Evolutionary conservation across 2,113 vertebrate genomes (phyloP).

Genomic region (Bucco capensis): DNA sequence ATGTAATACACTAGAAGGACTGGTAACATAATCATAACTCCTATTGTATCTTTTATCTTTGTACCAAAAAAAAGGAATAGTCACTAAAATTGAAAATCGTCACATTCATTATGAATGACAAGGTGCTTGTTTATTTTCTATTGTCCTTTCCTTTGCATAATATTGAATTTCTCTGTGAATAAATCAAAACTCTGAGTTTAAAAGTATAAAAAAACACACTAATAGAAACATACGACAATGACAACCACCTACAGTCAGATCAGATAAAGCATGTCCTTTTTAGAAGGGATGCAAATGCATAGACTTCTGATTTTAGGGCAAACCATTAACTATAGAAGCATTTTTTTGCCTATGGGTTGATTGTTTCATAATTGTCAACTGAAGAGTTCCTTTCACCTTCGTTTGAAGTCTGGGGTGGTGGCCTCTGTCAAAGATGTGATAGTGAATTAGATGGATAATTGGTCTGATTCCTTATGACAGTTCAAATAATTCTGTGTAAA

Average conservation of each 20-base stretch:
- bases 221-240: neutral
- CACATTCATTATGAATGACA: too few species aligned
- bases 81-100: neutral
- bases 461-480: conserved; percentile 36
- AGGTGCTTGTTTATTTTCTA: neutral
- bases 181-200: neutral
- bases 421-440: conserved; percentile 38
- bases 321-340: neutral
- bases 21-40: neutral
- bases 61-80: neutral
- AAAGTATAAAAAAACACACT: neutral
- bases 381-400: conserved; percentile 12
- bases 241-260: neutral
- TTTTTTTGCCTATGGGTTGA: conserved; percentile 20
- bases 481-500: neutral
- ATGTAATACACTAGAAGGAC: neutral
- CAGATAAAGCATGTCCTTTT: neutral
- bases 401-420: conserved; percentile 18
- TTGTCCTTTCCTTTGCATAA: neutral
- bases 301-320: neutral
- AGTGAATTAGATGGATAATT: neutral
- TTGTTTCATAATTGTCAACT: conserved; percentile 39
- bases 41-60: neutral
- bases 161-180: neutral
- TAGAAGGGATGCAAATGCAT: neutral